phyloP scores from a whole-genome alignment of 2,888 invertebrate species.

The Melolontha melolontha region DNA sequence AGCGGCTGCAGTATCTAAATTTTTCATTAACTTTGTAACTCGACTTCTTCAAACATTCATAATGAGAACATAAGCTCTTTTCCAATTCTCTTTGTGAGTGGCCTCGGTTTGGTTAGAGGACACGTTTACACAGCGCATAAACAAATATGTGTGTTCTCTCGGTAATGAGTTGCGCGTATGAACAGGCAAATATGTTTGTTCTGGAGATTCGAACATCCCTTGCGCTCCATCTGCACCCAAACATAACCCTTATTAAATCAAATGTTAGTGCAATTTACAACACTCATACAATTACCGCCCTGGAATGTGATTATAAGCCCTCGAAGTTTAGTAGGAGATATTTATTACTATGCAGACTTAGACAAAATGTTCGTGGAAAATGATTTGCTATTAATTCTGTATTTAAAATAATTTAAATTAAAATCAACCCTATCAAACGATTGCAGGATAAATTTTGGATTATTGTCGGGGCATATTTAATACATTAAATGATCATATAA shows the following conservation, averaged over 20 bases:
- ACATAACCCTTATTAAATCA: slow-evolving; percentile 4
- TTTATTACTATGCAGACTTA: too few species aligned
- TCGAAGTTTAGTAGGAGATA: too few species aligned
- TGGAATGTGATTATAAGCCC: too few species aligned
- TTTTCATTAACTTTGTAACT: slow-evolving; percentile 9
- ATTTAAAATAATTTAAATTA: too few species aligned
- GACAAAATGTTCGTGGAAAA: too few species aligned
- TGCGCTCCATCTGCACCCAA: background rate
- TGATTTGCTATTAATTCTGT: too few species aligned
- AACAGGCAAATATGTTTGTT: slow-evolving; percentile 24
- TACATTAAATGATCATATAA: too few species aligned
- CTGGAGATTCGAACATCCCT: slow-evolving; percentile 9
- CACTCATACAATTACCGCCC: too few species aligned
- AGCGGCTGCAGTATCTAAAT: too few species aligned
- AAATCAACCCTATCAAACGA: too few species aligned
- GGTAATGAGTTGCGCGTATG: slow-evolving; percentile 15
- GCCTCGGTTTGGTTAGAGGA: background rate
- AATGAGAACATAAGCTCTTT: slow-evolving; percentile 1
- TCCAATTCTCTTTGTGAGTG: slow-evolving; percentile 11
- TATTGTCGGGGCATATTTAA: too few species aligned
- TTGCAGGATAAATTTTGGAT: too few species aligned
- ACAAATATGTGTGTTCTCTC: slow-evolving; percentile 10
- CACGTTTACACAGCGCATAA: slow-evolving; percentile 17
- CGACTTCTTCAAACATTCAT: slow-evolving; percentile 6
- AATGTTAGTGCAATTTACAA: slow-evolving; percentile 1